These are phyloP conservation scores for Papilio protenor DNA, from an alignment of 2,888 invertebrate species.

Conservation along the genomic window DNA sequence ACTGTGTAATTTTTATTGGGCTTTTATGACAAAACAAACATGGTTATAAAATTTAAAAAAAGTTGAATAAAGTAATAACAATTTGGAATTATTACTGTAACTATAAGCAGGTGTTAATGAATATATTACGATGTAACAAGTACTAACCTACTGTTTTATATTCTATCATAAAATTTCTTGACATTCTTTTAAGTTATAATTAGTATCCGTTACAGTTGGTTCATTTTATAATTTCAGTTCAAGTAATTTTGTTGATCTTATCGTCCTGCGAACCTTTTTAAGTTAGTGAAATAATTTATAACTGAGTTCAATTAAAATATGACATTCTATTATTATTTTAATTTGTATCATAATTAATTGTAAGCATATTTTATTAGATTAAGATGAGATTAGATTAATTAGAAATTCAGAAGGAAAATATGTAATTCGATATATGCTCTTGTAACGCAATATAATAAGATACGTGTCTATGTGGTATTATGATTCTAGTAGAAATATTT, in stretches of 20 bases:
- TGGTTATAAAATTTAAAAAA: slow-evolving; percentile 11
- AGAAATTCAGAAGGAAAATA: background rate
- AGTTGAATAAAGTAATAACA: slow-evolving; percentile 29
- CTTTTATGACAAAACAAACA: slow-evolving; percentile 44
- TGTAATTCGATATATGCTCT: background rate
- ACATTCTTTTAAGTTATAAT: slow-evolving; percentile 23
- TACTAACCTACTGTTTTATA: slow-evolving; percentile 35
- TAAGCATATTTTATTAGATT: background rate
- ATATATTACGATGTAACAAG: slow-evolving; percentile 22
- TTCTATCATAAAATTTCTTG: slow-evolving; percentile 26
- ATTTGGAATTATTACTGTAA: slow-evolving; percentile 25
- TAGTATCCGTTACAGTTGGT: slow-evolving; percentile 11
- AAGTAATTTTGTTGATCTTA: background rate
- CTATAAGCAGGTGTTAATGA: slow-evolving; percentile 40
- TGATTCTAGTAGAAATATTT: no score
- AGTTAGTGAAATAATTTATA: background rate
- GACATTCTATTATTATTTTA: background rate
- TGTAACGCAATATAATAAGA: no score
- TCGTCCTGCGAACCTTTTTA: background rate
- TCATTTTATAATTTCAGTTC: slow-evolving; percentile 8
- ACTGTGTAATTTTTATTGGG: slow-evolving; percentile 9
- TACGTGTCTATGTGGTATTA: no score
- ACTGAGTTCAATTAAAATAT: background rate
- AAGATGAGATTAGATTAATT: background rate
- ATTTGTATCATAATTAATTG: background rate